Evolutionary conservation across 2,797 vertebrate genomes (phyloP), one percentile per base, ranked within the genome.

Genomic region (Pelobates cultripes): DNA sequence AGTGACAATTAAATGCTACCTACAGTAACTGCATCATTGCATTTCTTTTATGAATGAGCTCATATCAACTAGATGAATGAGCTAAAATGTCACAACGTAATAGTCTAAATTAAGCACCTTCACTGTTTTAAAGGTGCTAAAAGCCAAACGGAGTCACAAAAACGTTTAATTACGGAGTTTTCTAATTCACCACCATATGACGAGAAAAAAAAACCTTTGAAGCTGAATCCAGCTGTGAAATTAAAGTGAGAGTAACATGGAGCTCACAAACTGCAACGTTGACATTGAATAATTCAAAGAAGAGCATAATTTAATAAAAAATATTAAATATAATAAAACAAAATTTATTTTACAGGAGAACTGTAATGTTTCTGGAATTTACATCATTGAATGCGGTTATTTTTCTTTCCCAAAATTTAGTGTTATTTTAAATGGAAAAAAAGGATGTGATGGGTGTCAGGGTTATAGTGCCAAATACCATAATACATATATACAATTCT

Each of bases 21-120:
- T 28, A 43, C 43, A 57, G 40, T 4, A 13, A 4, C 60, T 41
- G 15, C 13, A 73, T 7, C 40, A 4, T 15, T 42, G 1, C 60
- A 60, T 61, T 74, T 43, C 42, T 43, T 53, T 75, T 75, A 47
- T 75, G 73, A 75, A 75, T 75, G 57, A 75, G 43, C n/a, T 57
- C 57, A 63, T 13, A 60, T 1, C 4, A 42, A 75, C 42, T 8
- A 53, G 47, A 72, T 72, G 71, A 28, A 75, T 63, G 57, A 75
- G 57, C 63, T 44, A n/a, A 44, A 64, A 64, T 4, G 42, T 17
- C 13, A 43, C 17, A 17, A 15, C 4, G 7, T 45, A 44, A 44
- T 63, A 44, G 43, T 28, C 73, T 44, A 63, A 75, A 75, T 75
- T 63, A 63, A n/a, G 57, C 43, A 75, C 55, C 40, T 42, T 55